phyloP scores from a whole-genome alignment of 2,888 invertebrate species.

The Julus scanicus region DNA sequence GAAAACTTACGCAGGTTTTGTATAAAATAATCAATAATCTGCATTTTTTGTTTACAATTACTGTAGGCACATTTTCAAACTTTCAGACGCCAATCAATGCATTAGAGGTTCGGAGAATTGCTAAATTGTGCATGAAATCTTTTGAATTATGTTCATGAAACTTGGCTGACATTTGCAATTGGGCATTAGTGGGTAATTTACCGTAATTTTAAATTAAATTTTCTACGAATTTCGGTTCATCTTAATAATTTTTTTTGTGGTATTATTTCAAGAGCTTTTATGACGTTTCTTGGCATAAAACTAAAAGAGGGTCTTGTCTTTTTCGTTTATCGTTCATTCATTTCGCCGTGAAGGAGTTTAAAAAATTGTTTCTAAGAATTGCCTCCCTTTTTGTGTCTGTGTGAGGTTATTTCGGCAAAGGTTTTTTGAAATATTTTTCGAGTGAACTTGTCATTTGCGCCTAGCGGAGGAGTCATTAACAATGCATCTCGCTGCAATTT shows the following conservation, averaged over 20 bases:
- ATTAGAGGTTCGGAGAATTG: no score
- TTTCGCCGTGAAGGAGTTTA: no score
- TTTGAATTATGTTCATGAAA: no score
- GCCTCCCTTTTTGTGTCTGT: background rate
- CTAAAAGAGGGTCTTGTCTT: no score
- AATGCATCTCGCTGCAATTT: background rate
- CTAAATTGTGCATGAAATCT: no score
- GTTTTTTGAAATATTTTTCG: background rate
- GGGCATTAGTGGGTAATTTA: no score
- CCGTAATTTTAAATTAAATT: background rate
- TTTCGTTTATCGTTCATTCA: background rate
- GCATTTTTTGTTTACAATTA: no score
- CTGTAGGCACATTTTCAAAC: no score
- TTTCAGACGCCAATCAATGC: no score
- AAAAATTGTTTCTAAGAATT: background rate
- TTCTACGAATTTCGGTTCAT: background rate
- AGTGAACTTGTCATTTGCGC: background rate
- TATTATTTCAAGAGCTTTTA: background rate
- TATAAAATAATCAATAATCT: no score
- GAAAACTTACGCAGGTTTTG: no score
- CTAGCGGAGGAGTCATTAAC: background rate
- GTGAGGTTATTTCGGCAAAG: background rate
- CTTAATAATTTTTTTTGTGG: background rate
- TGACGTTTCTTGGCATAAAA: background rate
- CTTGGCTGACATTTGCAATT: no score